Base-by-base conservation (phyloP, 2,113 vertebrate species). In the Alexandromys fortis region DNA sequence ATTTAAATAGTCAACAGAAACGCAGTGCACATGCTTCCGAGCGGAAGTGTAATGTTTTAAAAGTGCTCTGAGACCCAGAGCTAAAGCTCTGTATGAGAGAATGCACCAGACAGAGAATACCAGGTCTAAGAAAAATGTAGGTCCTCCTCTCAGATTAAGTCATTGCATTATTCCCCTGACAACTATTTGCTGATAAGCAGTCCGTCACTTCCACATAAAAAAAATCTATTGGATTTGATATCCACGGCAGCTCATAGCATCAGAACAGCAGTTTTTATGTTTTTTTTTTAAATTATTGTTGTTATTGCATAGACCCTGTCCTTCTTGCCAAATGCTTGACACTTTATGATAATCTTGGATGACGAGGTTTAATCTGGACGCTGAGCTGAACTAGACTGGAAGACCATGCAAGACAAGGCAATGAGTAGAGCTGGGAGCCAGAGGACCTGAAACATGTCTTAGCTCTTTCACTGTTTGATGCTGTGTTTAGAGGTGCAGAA, bases 1-100 rank as follows among this genome's bases (percentile, higher is more conserved):
- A 86, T 97, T 97, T 96, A 97, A 95, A 92, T 95, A 91, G 95
- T 90, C 70, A 81, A 81, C 75, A 94, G 78, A 87, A 96, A 95
- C 76, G 86, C 92, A 95, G 61, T 70, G 88, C 95, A 95, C 95
- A 96, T 94, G 81, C 90, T 92, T 95, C 33, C 0, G 79, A 90
- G 47, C 49, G 68, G 63, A 96, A 91, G 83, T 90, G 38, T 6
- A 28, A 42, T 96, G 68, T 93, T 97, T 96, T 90, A 93, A 93
- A 97, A 96, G 89, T 58, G 33, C 86, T 95, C 83, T 88, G 75
- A 96, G 95, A 96, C 86, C 28, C 72, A 68, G 67, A 79, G 73
- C 82, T 78, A 70, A 13, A 87, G 90, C 61, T 94, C 13, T 6
- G 82, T 96, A 68, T 9, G 9, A 90, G 94, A 49, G 75, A 87